Conservation (phyloP, 37 sponge, comb jelly and placozoan species). For the Crambe crambe region DNA sequence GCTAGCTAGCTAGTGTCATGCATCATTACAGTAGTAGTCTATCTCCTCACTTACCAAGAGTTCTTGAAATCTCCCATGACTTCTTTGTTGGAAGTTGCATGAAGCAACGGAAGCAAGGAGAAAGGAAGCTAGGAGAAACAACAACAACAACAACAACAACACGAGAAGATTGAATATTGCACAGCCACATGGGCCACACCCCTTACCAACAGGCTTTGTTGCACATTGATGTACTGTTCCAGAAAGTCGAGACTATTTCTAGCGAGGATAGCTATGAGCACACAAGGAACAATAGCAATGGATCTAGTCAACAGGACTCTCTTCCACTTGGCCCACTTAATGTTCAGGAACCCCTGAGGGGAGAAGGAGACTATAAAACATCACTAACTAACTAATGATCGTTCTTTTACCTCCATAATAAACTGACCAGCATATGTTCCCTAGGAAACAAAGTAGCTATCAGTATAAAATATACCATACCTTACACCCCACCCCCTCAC, state of each 20-base stretch:
- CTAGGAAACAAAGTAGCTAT: constrained; percentile 1
- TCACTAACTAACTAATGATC: too few species aligned
- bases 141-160: not conserved
- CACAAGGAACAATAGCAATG: constrained; percentile 87
- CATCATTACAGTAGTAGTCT: not conserved
- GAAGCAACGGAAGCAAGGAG: constrained; percentile 83
- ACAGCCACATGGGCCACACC: too few species aligned
- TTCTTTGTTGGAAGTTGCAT: constrained; percentile 62
- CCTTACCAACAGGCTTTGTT: constrained; percentile 82
- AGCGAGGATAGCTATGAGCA: constrained; percentile 70
- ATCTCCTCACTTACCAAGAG: constrained; percentile 16
- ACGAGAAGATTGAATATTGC: not conserved
- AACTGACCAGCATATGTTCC: constrained; percentile 98
- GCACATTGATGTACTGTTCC: constrained; percentile 85
- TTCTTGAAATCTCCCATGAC: constrained; percentile 84
- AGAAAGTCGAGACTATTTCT: constrained; percentile 72
- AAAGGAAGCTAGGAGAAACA: constrained; percentile 76
- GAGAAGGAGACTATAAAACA: too few species aligned
- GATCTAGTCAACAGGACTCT: constrained; percentile 85
- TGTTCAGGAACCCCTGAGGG: constrained; percentile 85
- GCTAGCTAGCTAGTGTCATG: not conserved
- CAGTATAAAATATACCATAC: not conserved
- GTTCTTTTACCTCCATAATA: constrained; percentile 88
- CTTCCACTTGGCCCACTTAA: constrained; percentile 93
- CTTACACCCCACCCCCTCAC: not conserved